Percentiles rank a stretch among this genome's conserved stretches.
These are phyloP conservation scores for Drosophila ohnishii DNA, from an alignment of 1,140 invertebrate species.

Conservation along the genomic window DNA sequence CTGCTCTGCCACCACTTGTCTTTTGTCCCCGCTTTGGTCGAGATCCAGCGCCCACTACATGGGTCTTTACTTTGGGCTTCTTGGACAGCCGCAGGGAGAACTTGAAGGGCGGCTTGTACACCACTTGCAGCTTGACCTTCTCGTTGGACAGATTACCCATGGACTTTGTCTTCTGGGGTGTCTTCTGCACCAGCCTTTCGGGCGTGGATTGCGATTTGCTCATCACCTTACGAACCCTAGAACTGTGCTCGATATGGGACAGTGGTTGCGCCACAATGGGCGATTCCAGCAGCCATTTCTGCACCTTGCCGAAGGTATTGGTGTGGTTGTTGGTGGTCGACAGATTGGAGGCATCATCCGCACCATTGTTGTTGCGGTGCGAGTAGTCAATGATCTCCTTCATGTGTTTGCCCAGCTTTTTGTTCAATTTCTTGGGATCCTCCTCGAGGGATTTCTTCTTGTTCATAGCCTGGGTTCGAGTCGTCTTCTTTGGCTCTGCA, in stretches of 20 bases:
- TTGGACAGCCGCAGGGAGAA: constrained; percentile 91
- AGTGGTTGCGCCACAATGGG: constrained; percentile 83
- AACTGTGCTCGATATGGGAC: constrained; percentile 87
- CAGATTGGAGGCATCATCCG: constrained; percentile 79
- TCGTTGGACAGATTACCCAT: constrained; percentile 84
- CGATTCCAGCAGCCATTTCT: constrained; percentile 92
- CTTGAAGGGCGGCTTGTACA: constrained; percentile 93
- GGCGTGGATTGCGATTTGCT: constrained; percentile 81
- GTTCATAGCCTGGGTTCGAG: constrained; percentile 42
- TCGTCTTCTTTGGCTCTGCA: constrained; percentile 58
- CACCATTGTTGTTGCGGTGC: constrained; percentile 68
- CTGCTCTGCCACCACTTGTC: constrained; percentile 21
- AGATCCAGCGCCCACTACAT: constrained; percentile 66
- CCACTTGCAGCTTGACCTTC: constrained; percentile 90
- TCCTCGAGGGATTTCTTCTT: constrained; percentile 80
- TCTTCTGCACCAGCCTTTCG: constrained; percentile 69
- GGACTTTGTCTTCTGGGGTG: constrained; percentile 81
- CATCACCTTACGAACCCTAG: constrained; percentile 76
- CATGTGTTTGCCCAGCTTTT: constrained; percentile 84
- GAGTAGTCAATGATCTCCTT: constrained; percentile 91
- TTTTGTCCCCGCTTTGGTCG: constrained; percentile 64
- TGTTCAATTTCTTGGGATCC: constrained; percentile 77
- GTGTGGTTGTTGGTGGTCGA: constrained; percentile 85
- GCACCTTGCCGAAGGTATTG: constrained; percentile 91
- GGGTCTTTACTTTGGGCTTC: constrained; percentile 85